Percentiles rank a stretch among this genome's conserved stretches.
phyloP scores from a whole-genome alignment of 1,140 invertebrate species.

The Dendrolimus kikuchii region DNA sequence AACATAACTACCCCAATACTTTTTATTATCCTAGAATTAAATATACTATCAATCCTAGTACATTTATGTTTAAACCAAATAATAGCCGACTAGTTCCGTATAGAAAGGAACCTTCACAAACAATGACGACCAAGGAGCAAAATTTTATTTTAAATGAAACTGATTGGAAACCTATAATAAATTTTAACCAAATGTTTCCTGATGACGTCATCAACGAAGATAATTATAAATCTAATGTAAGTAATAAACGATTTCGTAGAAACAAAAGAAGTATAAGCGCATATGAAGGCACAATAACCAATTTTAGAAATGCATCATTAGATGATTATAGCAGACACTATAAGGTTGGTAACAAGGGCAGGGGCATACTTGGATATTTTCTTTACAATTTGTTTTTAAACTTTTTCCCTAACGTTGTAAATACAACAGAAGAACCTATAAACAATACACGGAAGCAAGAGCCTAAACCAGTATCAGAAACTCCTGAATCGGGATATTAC shows the following conservation, averaged over 20 bases:
- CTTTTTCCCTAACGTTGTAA: conserved; percentile 24
- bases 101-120: conserved; percentile 24
- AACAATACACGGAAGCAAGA: conserved; percentile 1
- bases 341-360: background rate
- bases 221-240: conserved; percentile 7
- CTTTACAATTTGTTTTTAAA: conserved; percentile 25
- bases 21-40: conserved; percentile 58
- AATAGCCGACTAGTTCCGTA: conserved; percentile 43
- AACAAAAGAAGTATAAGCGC: conserved; percentile 6
- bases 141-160: conserved; percentile 19
- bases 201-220: conserved; percentile 10
- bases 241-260: conserved; percentile 11
- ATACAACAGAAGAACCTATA: conserved; percentile 30
- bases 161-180: conserved; percentile 54
- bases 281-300: too few species aligned
- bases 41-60: conserved; percentile 47
- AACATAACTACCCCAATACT: conserved; percentile 58
- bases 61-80: conserved; percentile 29
- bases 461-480: conserved; percentile 29
- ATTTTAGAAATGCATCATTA: background rate
- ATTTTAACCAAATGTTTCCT: conserved; percentile 15
- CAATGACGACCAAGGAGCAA: conserved; percentile 15
- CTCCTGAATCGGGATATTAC: conserved; percentile 37
- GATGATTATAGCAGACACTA: background rate
- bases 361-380: conserved; percentile 17